Evolutionary conservation across 2,113 vertebrate genomes (phyloP).

Genomic region (Nanorana parkeri): DNA sequence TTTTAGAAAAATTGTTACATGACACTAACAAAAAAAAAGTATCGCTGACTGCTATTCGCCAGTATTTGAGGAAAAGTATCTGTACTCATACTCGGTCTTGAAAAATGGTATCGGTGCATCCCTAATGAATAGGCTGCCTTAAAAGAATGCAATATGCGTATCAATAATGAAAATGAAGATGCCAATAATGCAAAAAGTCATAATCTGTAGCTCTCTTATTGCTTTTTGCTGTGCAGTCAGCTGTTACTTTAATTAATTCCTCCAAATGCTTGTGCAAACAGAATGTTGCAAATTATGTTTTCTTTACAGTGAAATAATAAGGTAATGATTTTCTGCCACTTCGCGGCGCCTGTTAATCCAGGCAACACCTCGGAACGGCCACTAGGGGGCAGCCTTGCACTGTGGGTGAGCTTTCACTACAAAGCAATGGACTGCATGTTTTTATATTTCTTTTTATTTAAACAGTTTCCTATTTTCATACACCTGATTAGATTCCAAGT

Average conservation of each 20-base stretch:
- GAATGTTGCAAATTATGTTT: conserved; percentile 36
- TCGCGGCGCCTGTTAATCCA: neutral
- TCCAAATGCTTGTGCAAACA: conserved; percentile 51
- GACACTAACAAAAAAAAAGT: too few species aligned
- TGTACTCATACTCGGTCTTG: too few species aligned
- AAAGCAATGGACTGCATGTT: conserved; percentile 30
- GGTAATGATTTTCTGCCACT: conserved; percentile 55
- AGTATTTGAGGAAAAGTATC: too few species aligned
- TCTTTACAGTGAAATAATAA: conserved; percentile 53
- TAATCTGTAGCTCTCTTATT: neutral
- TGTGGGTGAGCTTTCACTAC: conserved; percentile 62
- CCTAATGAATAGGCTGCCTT: too few species aligned
- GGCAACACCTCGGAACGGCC: conserved; percentile 64
- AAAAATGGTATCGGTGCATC: too few species aligned
- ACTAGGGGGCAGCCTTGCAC: conserved; percentile 90
- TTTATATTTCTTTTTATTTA: conserved; percentile 58
- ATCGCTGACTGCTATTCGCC: too few species aligned
- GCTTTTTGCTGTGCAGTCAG: conserved; percentile 18
- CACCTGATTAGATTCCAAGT: conserved; percentile 61
- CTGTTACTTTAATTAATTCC: conserved; percentile 52
- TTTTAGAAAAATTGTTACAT: too few species aligned
- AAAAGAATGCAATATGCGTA: too few species aligned
- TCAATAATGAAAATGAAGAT: too few species aligned
- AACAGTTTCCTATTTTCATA: conserved; percentile 65
- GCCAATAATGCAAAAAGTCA: too few species aligned